A percentile compares a stretch with the other conserved stretches of the same genome.
Conservation (phyloP, 2,113 vertebrate genomes). For the Xiphophorus couchianus region DNA sequence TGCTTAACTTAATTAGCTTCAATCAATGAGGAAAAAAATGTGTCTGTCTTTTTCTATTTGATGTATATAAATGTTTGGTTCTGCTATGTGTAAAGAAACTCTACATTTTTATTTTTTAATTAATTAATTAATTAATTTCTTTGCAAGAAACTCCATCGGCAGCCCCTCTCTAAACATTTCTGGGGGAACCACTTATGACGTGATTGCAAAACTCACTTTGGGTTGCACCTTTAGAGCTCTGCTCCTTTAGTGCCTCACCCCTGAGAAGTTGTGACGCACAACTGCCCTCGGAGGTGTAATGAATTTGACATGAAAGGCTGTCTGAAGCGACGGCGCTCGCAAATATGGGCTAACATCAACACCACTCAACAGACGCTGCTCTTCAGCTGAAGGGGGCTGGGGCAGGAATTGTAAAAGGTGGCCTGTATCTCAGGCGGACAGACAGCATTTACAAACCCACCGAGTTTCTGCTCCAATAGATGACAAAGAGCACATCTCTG, state of each 20-base stretch:
- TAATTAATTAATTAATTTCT: no score
- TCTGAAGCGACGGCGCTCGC: constrained; percentile 38
- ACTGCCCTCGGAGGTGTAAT: constrained; percentile 19
- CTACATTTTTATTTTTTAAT: no score
- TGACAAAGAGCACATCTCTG: constrained; percentile 25
- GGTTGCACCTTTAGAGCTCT: constrained; percentile 18
- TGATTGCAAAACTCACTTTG: constrained; percentile 5
- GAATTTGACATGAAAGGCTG: constrained; percentile 21
- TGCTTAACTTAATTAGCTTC: no score
- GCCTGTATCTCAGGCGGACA: constrained; percentile 31
- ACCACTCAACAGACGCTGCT: constrained; percentile 29
- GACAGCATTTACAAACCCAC: constrained; percentile 23
- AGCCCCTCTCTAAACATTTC: background rate
- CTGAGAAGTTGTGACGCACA: constrained; percentile 32
- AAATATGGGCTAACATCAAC: constrained; percentile 44
- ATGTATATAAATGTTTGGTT: no score
- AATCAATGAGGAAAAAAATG: no score
- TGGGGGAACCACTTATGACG: background rate
- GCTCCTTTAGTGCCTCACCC: constrained; percentile 29
- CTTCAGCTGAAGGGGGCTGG: background rate
- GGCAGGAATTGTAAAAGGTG: constrained; percentile 5
- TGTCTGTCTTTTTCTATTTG: no score
- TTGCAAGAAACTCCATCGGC: no score
- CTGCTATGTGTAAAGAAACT: no score
- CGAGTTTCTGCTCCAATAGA: constrained; percentile 6